Conservation (phyloP, 2,797 vertebrate genomes). For the Rhynchonycteris naso region DNA sequence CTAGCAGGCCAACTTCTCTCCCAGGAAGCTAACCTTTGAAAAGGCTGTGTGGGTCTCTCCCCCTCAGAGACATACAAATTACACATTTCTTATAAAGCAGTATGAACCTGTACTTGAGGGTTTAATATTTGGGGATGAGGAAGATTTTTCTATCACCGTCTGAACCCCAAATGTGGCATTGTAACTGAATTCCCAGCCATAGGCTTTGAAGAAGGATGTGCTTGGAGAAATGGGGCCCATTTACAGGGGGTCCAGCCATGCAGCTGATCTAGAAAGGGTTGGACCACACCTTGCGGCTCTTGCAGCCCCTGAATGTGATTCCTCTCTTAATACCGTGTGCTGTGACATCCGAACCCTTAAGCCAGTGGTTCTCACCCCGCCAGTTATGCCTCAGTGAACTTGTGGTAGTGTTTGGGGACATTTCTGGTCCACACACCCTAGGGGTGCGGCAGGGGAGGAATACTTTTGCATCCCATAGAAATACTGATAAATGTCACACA, state of each 20-base stretch:
- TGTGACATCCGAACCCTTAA: neutral
- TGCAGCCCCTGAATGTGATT: neutral
- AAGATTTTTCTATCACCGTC: neutral
- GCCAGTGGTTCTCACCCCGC: neutral
- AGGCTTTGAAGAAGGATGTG: neutral
- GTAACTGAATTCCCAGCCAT: neutral
- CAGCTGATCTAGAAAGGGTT: neutral
- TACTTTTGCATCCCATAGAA: neutral
- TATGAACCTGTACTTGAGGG: neutral
- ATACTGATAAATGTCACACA: neutral
- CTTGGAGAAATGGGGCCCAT: neutral
- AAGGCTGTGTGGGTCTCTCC: neutral
- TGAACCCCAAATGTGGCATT: neutral
- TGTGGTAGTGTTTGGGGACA: neutral
- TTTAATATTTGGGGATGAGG: neutral
- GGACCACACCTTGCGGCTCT: too few relatives aligned
- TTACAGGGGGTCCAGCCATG: rapidly evolving
- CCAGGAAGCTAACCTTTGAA: neutral
- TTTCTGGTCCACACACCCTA: neutral
- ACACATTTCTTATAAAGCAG: neutral
- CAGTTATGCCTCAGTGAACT: neutral
- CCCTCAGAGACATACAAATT: neutral
- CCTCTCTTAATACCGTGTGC: neutral
- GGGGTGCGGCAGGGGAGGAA: neutral
- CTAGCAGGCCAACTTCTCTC: neutral